Conservation (phyloP, 2,113 vertebrate genomes). For the Hippocampus comes region DNA sequence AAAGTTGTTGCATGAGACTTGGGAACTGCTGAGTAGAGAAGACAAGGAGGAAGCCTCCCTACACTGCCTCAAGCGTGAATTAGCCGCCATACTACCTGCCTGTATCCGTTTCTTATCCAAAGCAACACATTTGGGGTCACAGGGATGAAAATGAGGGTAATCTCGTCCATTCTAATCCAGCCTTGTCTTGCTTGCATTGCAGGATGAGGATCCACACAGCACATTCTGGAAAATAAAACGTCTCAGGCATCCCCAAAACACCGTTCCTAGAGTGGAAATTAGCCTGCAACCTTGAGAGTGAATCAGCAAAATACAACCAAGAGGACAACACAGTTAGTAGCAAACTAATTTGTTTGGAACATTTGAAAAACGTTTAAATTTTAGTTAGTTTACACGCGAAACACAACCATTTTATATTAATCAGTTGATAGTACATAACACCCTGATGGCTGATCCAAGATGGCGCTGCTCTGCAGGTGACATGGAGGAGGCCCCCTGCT, state of each 20-base stretch:
- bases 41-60: conserved; percentile 25
- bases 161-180: conserved; percentile 27
- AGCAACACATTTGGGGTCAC: conserved; percentile 30
- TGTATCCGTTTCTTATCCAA: conserved; percentile 27
- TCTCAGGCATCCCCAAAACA: background rate
- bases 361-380: background rate
- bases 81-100: conserved; percentile 38
- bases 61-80: conserved; percentile 23
- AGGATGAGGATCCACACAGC: conserved; percentile 22
- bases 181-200: conserved; percentile 16
- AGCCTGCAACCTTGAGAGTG: background rate
- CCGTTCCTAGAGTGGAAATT: background rate
- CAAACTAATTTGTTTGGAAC: background rate
- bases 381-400: background rate
- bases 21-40: conserved; percentile 48
- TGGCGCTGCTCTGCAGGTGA: too few relatives aligned
- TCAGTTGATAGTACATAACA: background rate
- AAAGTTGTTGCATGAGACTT: conserved; percentile 42
- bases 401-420: background rate
- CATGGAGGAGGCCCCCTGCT: too few relatives aligned
- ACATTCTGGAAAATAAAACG: conserved; percentile 4
- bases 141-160: conserved; percentile 16
- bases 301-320: background rate
- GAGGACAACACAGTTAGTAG: background rate
- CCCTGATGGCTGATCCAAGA: too few relatives aligned